Evolutionary conservation across 2,888 invertebrate genomes (phyloP), one percentile per base, ranked within the genome.

Genomic region (Stenolophus ochropezus): DNA sequence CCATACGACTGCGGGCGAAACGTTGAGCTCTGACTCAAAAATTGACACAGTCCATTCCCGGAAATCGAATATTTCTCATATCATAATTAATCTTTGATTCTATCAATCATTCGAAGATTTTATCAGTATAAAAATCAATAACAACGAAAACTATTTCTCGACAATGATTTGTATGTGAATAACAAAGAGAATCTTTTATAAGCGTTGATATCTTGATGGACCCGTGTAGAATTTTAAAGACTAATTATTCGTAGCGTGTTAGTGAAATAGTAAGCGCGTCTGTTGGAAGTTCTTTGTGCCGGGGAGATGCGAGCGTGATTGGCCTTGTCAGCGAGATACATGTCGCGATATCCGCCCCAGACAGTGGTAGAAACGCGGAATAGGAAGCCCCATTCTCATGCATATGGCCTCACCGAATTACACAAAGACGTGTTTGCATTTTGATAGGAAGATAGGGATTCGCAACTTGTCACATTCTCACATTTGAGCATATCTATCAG

Each of bases 291-390:
- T 53, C 56, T 56, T 75, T 75, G 56, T 75, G 11, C 16, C 18
- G 18, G 14, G 18, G 53, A 75, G 75, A 75, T 75, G 75, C 27
- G 56, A 56, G 20, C 21, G 8, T 56, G 75, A 75, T 75, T 75
- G 42, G 56, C 56, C 75, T 27, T 75, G 75, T 75, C 75, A 56
- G 56, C 75, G 27, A 74, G 74, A 74, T 74, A 23, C 74, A 74
- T 74, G 51, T 14, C 14, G 51, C 51, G 74, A 74, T 74, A 74
- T 25, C 27, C 65, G 8, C 25, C 51, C 74, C 23, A 21, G 74
- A 74, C 74, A 47, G 74, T 74, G 25, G 27, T 53, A 74, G 49
- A 74, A 74, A 74, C 25, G 14, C 25, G 47, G 23, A 16, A 49
- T 73, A 20, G 47, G 20, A 73, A 49, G 73, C 20, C 53, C 53